A percentile compares a stretch with the other conserved stretches of the same genome.
These are phyloP conservation scores for Perizoma flavofasciatum DNA, from an alignment of 2,888 invertebrate genomes.

Conservation along the genomic window DNA sequence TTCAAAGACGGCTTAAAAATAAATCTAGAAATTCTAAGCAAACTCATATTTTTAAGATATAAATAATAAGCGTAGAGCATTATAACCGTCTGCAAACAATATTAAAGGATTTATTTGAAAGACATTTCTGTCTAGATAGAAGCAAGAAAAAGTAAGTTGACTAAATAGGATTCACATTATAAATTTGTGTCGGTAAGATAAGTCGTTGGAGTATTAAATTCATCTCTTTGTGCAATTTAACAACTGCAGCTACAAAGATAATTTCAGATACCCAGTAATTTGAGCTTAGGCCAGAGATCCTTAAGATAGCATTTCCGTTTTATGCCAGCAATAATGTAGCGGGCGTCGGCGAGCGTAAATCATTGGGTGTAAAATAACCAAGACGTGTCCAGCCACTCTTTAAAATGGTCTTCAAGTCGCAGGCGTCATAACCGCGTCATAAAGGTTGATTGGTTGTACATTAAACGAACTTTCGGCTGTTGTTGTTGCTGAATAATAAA, in stretches of 20 bases:
- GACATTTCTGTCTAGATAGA: conserved; percentile 28
- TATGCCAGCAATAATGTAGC: neutral
- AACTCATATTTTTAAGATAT: conserved; percentile 22
- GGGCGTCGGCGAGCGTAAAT: neutral
- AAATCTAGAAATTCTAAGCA: conserved; percentile 15
- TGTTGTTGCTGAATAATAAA: too few species aligned
- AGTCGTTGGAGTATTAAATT: conserved; percentile 63
- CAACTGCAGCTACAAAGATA: conserved; percentile 59
- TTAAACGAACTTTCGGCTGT: too few species aligned
- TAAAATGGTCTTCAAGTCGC: too few species aligned
- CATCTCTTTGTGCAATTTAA: conserved; percentile 72
- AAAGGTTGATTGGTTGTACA: too few species aligned
- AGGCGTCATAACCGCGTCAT: too few species aligned
- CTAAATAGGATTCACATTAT: conserved; percentile 44
- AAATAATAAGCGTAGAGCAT: conserved; percentile 24
- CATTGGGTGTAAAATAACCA: too few species aligned
- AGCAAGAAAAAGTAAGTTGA: conserved; percentile 29
- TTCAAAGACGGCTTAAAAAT: conserved; percentile 19
- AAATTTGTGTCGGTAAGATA: conserved; percentile 53
- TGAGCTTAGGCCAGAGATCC: conserved; percentile 36
- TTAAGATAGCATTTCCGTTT: neutral
- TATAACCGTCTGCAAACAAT: conserved; percentile 25
- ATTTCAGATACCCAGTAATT: conserved; percentile 51
- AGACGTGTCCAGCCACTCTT: too few species aligned
- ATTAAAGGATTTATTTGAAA: conserved; percentile 32